Evolutionary conservation across 2,888 invertebrate species (phyloP), one percentile per base, ranked within the genome.

Genomic region (Agriopis leucophaearia): DNA sequence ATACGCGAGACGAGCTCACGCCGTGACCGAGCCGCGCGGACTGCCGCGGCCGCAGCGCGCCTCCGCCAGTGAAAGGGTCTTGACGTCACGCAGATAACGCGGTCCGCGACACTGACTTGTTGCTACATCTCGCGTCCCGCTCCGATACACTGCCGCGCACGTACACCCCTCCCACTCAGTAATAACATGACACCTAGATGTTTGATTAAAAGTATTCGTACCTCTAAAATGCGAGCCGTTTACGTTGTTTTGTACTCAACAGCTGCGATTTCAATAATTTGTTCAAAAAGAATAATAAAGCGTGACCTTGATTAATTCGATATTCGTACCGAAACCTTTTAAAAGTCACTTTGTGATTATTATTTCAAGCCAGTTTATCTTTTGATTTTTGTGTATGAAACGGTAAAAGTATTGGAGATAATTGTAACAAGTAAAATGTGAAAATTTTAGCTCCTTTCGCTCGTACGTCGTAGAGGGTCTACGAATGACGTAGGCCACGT

Each of bases 11-110:
- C 90, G 88, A 84, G 71, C 90, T 88, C 90, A 85, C 92, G 89
- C 89, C 80, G 87, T 90, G 91, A 92, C 91, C 90, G 94, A 93
- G 93, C 90, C 93, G 91, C 94, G 89, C 86, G 89, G 90, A 94
- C 93, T 94, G 90, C 86, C 77, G 85, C 74, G 73, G 72, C 79
- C 80, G 80, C 85, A 45, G 18, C 55, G 44, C 84, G 16, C 38
- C 90, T 93, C 88, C 87, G 82, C 90, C 90, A 94, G 91, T 92
- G 94, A 94, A 51, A 51, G 51, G 51, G 51, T 51, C 51, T n/a
- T 51, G 51, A 51, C 51, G 51, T 51, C 51, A 51, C 35, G 35
- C 27, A 51, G 51, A 51, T 51, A 51, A 51, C 52, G 38, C 52
- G 15, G 52, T 10, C 10, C 16, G 52, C 81, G 74, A 77, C 75